These are phyloP conservation scores for Cairina moschata DNA, from an alignment of 2,113 vertebrate genomes.

Conservation along the genomic window DNA sequence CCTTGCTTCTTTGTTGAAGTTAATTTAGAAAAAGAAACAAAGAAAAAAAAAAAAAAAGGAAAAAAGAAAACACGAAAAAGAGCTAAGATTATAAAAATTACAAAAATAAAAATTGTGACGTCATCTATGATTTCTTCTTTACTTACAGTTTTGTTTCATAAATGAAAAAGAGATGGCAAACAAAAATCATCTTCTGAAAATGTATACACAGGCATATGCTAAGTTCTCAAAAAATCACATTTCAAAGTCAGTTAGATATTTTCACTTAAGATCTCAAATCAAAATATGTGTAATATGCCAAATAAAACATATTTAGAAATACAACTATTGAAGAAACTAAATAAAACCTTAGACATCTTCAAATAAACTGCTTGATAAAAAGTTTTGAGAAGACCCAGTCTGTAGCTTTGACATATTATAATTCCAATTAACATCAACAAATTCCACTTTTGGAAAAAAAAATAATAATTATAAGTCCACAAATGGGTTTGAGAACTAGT, in stretches of 20 bases:
- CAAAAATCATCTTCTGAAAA: background rate
- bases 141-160: background rate
- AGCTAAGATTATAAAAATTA: background rate
- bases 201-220: background rate
- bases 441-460: background rate
- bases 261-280: background rate
- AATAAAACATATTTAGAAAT: background rate
- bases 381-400: background rate
- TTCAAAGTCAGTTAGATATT: background rate
- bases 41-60: background rate
- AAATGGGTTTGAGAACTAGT: background rate
- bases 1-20: background rate
- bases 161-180: constrained; percentile 2
- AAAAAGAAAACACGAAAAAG: background rate
- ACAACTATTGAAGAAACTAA: background rate
- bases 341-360: background rate
- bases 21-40: background rate
- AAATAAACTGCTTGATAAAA: background rate
- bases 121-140: background rate
- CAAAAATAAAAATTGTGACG: background rate
- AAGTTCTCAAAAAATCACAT: background rate
- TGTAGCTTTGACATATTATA: background rate
- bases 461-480: background rate
- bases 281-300: background rate
- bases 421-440: background rate